phyloP scores from a whole-genome alignment of 2,113 vertebrate species.

The Jacana jacana region DNA sequence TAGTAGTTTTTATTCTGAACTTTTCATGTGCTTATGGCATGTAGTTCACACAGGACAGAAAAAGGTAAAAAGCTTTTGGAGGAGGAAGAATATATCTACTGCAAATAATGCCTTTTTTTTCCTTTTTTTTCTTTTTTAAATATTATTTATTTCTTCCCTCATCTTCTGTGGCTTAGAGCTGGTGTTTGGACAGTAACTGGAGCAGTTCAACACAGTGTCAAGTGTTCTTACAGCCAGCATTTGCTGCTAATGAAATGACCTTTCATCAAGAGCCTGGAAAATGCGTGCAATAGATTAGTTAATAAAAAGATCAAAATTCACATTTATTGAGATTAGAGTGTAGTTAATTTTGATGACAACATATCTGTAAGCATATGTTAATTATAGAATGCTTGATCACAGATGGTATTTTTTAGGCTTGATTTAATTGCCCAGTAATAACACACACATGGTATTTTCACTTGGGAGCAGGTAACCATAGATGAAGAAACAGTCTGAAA shows the following conservation, averaged over 20 bases:
- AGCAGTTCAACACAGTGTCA: neutral
- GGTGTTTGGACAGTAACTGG: neutral
- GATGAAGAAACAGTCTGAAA: neutral
- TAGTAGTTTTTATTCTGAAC: accelerated
- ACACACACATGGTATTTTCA: neutral
- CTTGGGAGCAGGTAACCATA: neutral
- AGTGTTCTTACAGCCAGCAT: neutral
- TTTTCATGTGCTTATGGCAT: accelerated
- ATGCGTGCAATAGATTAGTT: neutral
- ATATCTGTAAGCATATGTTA: neutral
- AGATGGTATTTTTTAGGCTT: neutral
- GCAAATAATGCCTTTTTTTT: neutral
- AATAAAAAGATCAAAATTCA: neutral
- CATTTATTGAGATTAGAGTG: neutral
- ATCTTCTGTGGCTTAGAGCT: neutral
- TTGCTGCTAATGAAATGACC: neutral
- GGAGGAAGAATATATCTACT: neutral
- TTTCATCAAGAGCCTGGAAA: neutral
- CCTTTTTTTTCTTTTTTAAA: neutral
- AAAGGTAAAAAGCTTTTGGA: neutral
- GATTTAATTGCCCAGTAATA: neutral
- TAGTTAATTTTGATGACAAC: neutral
- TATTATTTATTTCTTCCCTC: accelerated
- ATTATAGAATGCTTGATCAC: neutral
- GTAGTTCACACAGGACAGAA: neutral